Base-by-base conservation (phyloP, 2,888 invertebrate genomes). In the Drosophila monieri region DNA sequence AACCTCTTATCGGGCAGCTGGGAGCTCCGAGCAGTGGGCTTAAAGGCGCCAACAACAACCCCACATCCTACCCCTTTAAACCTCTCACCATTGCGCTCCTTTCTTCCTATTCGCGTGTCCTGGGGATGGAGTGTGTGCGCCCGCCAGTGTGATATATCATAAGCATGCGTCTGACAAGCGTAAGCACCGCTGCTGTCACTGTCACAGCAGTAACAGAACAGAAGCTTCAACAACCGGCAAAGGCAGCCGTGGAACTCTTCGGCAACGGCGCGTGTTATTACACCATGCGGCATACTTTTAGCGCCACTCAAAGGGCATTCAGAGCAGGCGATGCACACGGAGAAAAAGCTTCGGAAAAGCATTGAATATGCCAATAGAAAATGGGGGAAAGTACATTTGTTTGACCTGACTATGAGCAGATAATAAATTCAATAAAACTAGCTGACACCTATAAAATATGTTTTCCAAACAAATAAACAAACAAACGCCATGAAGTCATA, bases 121-220 rank as follows among this genome's bases (percentile, higher is more conserved):
- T 65, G 70, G 21, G 68, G 9, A 59, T 6, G 54, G 49, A 55
- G 55, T 37, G 72, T 69, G 47, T 66, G 61, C 43, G 47, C 32
- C 43, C 56, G 62, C 41, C 57, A 59, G 69, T 75, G 74, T 83
- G 84, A 83, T 77, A 83, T 80, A 76, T 78, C 76, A 72, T 78
- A 84, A 84, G 86, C 69, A 68, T 84, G 86, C 80, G 74, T 75
- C 73, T 85, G 85, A 85, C 85, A 85, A 79, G 85, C 81, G 57
- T 86, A 85, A 85, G 85, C 79, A 84, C 81, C 81, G 73, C 71
- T 62, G 73, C 79, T 84, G 85, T 86, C 84, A 86, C 74, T 79
- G 85, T 74, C 80, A 78, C 71, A 65, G 76, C 61, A 58, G 64
- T 30, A 51, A 55, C 56, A 47, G 46, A 52, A 44, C 59, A 46